Evolutionary conservation across 2,797 vertebrate species (phyloP), one percentile per base, ranked within the genome.

Genomic region (Otolemur crassicaudatus): DNA sequence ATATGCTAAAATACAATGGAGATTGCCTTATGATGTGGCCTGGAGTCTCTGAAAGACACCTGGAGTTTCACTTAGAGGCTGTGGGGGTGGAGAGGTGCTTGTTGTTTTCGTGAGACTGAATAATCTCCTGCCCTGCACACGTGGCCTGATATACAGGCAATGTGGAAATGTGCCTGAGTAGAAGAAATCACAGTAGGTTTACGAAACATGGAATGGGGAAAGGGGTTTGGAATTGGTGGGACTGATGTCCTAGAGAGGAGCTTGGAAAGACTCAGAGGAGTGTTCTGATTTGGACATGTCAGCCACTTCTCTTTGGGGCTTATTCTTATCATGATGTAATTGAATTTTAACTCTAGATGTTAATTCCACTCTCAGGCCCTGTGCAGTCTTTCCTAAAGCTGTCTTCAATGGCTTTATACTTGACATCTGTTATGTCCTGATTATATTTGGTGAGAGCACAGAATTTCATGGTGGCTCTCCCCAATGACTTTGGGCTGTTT

Each of bases 381-480:
- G 56, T 87, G 73, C 13, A 19, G 43, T 84, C 46, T 85, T 94
- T 93, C 82, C 87, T 90, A 95, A 93, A 87, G 61, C 17, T 91
- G n/a, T 70, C 81, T 94, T 92, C 37, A 49, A 2, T 63, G 91
- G 1, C 53, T 43, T 92, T 73, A 67, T 95, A 53, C 7, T 67
- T 56, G 79, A 92, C 61, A 76, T 93, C 40, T 67, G 69, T 70
- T 89, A 40, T 34, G n/a, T 87, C 94, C 53, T 46, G 61, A 70
- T 95, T 87, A 6, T 86, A 65, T 86, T 96, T 94, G 5, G 60
- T 85, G 43, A 22, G 25, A 61, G 37, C 29, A 27, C 58, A 70
- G 27, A 75, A 90, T 87, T 86, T 87, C 67, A 83, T 22, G 23
- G 49, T 31, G 9, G 17, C 23, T 89, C 34, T 34, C 40, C 27